Base-by-base conservation (phyloP, 2,888 invertebrate genomes). In the Halictus ligatus region DNA sequence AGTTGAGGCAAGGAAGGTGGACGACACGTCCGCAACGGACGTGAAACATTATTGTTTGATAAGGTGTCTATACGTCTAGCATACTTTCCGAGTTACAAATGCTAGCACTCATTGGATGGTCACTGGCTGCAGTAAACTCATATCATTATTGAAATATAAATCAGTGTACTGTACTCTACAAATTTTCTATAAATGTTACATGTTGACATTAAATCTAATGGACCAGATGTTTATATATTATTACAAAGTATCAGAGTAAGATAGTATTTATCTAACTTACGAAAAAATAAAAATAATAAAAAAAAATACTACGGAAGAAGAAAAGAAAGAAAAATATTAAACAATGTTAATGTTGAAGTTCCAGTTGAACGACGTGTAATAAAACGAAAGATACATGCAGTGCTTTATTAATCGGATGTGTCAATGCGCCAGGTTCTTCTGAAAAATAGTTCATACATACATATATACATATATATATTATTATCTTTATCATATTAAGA, bases 131-230 rank as follows among this genome's bases (percentile, higher is more conserved):
- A 91, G 86, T 85, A 91, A 89, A 93, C 87, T 93, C 92, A 93
- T 94, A 94, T 94, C 93, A 93, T 89, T 93, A 92, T 89, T 89
- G 78, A 92, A 89, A 89, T 88, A 92, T 92, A 92, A 93, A 92
- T 93, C 91, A 91, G 89, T 94, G 92, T 94, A 94, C 88, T 91
- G 91, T 93, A 93, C 92, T 89, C 90, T 92, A 93, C 92, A 93
- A 94, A 93, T 94, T 94, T 95, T 95, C 94, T 95, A 95, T 95
- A 93, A 94, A 94, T 94, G 95, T 95, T 95, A 94, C 92, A 94
- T 94, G 94, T 95, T 94, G 91, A 94, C 89, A 93, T 93, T 58
- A 93, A 94, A 90, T 94, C 92, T 94, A 94, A 94, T 93, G 95
- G 94, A 95, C 94, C 95, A 95, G 94, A 94, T 94, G 93, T 95